These are phyloP conservation scores for Passer domesticus DNA, from an alignment of 2,113 vertebrate genomes.

Conservation along the genomic window DNA sequence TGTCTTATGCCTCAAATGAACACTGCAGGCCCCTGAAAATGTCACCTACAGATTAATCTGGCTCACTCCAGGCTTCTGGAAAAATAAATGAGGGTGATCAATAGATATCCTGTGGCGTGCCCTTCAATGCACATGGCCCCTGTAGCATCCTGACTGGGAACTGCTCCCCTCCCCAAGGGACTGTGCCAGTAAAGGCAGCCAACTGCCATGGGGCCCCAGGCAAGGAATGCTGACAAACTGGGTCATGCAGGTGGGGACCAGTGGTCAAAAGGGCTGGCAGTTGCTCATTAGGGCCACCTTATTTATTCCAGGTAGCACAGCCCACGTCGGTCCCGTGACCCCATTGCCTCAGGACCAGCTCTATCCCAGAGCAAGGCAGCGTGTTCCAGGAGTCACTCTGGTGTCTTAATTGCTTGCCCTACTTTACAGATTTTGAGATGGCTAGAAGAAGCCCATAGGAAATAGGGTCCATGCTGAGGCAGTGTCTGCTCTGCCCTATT, in stretches of 20 bases:
- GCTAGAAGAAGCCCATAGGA: background rate
- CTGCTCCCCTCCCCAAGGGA: background rate
- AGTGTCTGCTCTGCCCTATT: background rate
- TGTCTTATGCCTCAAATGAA: background rate
- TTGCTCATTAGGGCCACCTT: background rate
- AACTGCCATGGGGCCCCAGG: background rate
- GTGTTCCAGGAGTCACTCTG: background rate
- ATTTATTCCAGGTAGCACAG: background rate
- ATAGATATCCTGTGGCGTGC: background rate
- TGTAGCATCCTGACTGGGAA: background rate
- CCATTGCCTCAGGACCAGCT: background rate
- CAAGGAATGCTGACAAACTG: background rate
- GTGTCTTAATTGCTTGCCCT: slow-evolving; percentile 25
- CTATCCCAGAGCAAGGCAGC: fast-evolving
- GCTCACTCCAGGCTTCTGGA: background rate
- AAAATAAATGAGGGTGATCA: background rate
- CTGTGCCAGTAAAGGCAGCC: background rate
- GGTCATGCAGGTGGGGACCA: background rate
- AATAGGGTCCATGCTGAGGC: background rate
- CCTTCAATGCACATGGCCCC: background rate
- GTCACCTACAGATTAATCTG: slow-evolving; percentile 15
- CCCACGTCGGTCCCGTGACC: fast-evolving
- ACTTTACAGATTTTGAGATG: background rate
- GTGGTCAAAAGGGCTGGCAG: background rate
- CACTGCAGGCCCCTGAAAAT: background rate